Evolutionary conservation across 2,113 vertebrate species (phyloP).

Genomic region (Coptodon rendalli): DNA sequence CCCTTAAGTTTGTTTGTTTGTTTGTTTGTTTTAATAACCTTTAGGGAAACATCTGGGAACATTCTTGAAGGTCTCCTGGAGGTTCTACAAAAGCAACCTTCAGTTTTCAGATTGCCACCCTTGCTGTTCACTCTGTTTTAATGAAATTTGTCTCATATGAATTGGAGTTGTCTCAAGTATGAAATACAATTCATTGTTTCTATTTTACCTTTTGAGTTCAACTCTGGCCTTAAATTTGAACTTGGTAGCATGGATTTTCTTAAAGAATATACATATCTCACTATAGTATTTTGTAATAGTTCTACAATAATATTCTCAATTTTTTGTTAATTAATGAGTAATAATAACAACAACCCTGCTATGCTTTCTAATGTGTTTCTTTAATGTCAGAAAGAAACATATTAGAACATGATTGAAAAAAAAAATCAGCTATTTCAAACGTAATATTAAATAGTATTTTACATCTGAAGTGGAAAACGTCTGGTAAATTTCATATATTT

Average conservation of each 20-base stretch:
- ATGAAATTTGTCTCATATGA: not conserved
- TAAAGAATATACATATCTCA: not conserved
- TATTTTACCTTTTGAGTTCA: not conserved
- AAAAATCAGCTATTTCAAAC: not conserved
- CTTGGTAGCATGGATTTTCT: not conserved
- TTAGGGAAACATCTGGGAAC: not conserved
- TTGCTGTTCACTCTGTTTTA: not conserved
- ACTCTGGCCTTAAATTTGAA: not conserved
- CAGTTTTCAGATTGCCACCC: not conserved
- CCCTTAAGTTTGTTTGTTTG: too few relatives aligned
- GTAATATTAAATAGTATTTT: not conserved
- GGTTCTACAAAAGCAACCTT: not conserved
- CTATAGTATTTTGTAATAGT: not conserved
- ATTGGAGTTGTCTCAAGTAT: not conserved
- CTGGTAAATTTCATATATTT: not conserved
- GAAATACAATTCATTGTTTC: not conserved
- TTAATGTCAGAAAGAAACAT: not conserved
- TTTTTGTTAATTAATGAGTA: not conserved
- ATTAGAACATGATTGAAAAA: not conserved
- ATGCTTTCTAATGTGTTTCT: not conserved
- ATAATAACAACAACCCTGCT: not conserved
- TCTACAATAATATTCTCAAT: not conserved
- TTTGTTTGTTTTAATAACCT: not conserved
- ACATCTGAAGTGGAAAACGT: accelerated
- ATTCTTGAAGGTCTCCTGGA: not conserved